A percentile compares a stretch with the other conserved stretches of the same genome.
phyloP scores from a whole-genome alignment of 2,888 invertebrate genomes.

The Pseudoips prasinana region DNA sequence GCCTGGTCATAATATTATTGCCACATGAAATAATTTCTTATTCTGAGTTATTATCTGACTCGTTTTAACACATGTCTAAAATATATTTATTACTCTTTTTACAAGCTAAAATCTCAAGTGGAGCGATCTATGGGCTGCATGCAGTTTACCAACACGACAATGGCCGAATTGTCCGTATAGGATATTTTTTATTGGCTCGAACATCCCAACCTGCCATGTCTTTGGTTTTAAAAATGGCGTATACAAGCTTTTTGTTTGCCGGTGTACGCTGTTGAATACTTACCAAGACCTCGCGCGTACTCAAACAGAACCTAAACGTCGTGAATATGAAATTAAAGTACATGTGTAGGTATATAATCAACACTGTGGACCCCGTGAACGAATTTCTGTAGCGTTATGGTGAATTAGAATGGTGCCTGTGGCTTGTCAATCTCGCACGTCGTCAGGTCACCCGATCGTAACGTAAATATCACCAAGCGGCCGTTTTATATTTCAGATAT shows the following conservation, averaged over 20 bases:
- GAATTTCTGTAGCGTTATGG: conserved; percentile 78
- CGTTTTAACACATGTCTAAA: conserved; percentile 76
- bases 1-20: too few relatives aligned
- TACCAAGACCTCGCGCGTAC: conserved; percentile 67
- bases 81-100: conserved; percentile 78
- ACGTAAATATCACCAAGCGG: conserved; percentile 77
- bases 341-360: conserved; percentile 80
- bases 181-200: conserved; percentile 81
- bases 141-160: conserved; percentile 82
- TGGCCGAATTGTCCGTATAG: conserved; percentile 79
- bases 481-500: conserved; percentile 80
- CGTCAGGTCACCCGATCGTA: conserved; percentile 78
- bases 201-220: conserved; percentile 80
- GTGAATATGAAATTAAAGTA: conserved; percentile 81
- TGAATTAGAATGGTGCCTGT: conserved; percentile 82
- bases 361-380: conserved; percentile 75
- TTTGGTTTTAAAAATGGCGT: conserved; percentile 84
- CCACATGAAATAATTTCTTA: conserved; percentile 51
- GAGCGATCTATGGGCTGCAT: conserved; percentile 80
- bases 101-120: conserved; percentile 75
- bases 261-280: conserved; percentile 79
- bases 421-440: conserved; percentile 79
- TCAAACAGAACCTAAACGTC: conserved; percentile 66
- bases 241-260: conserved; percentile 84
- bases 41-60: conserved; percentile 65